Conservation (phyloP, 2,113 vertebrate genomes). For the Crotalus tigris region DNA sequence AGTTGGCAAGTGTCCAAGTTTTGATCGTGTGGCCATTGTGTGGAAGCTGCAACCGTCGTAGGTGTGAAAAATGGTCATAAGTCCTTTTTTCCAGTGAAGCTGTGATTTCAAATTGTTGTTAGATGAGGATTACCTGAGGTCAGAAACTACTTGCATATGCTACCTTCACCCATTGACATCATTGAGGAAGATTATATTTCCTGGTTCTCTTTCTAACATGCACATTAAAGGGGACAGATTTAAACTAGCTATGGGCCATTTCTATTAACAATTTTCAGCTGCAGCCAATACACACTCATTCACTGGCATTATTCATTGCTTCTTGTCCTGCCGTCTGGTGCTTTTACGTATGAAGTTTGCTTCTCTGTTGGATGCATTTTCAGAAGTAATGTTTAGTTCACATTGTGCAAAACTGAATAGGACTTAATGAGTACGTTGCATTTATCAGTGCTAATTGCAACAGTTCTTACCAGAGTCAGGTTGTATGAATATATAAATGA, state of each 20-base stretch:
- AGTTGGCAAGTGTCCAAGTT: background rate
- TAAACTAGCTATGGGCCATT: accelerated
- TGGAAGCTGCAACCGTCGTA: background rate
- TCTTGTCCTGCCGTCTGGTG: background rate
- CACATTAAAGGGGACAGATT: background rate
- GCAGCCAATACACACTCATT: background rate
- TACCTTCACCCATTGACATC: background rate
- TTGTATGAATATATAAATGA: background rate
- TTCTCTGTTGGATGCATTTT: background rate
- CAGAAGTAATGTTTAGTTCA: background rate
- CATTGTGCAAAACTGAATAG: background rate
- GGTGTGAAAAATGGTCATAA: too few relatives aligned
- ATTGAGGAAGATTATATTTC: background rate
- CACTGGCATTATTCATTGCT: background rate
- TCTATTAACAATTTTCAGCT: accelerated
- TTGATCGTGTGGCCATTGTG: background rate
- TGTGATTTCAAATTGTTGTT: background rate
- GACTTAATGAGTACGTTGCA: accelerated
- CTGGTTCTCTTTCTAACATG: background rate
- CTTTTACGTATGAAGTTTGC: background rate
- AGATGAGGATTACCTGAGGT: background rate
- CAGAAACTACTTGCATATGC: background rate
- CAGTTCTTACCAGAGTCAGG: background rate
- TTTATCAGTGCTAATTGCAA: background rate
- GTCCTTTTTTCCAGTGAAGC: too few relatives aligned